These are phyloP conservation scores for Rhynchotus rufescens DNA, from an alignment of 2,797 vertebrate genomes.

Conservation along the genomic window DNA sequence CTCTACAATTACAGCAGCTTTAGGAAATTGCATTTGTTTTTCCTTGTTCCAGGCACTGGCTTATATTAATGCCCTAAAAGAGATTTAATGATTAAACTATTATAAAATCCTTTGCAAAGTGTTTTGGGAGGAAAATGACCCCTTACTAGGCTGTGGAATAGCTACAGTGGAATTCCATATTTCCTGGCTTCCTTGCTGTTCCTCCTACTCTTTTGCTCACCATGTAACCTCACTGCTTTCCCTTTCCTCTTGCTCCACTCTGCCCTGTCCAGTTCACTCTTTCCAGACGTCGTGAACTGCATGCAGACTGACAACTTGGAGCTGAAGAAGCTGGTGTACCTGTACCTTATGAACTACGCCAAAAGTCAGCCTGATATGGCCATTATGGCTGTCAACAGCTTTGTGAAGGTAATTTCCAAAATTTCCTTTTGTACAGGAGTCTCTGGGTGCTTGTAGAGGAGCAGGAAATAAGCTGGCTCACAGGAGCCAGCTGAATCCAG, in stretches of 20 bases:
- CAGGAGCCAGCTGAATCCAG: not conserved
- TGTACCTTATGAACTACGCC: slow-evolving; percentile 99
- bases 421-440: not conserved
- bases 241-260: not conserved
- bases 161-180: not conserved
- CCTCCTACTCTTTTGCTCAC: not conserved
- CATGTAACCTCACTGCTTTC: not conserved
- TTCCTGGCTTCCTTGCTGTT: not conserved
- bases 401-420: slow-evolving; percentile 91
- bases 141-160: not conserved
- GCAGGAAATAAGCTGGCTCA: not conserved
- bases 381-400: slow-evolving; percentile 99
- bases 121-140: not conserved
- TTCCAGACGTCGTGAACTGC: slow-evolving; percentile 99
- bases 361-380: slow-evolving; percentile 99
- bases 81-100: not conserved
- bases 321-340: slow-evolving; percentile 97
- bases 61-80: not conserved
- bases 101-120: not conserved
- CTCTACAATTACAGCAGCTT: not conserved
- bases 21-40: not conserved
- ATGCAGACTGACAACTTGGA: slow-evolving; percentile 99
- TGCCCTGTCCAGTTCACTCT: slow-evolving; percentile 86
- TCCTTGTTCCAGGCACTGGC: not conserved
- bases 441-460: not conserved